Conservation (phyloP, 2,888 invertebrate genomes). For the Tyria jacobaeae region DNA sequence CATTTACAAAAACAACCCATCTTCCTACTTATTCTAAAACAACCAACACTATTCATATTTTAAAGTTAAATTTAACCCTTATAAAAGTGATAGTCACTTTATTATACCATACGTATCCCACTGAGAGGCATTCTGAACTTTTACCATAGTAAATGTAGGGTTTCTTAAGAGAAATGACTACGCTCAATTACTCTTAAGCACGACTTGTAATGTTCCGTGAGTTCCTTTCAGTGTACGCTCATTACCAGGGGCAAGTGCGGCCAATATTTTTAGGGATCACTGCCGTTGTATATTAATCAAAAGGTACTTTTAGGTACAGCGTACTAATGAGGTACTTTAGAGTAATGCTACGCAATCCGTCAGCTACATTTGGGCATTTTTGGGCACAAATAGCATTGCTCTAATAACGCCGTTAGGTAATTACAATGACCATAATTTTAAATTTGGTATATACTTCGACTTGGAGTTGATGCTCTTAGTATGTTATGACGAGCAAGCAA, state of each 20-base stretch:
- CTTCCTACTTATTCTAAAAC: neutral
- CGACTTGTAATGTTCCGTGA: slow-evolving; percentile 2
- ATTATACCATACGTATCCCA: neutral
- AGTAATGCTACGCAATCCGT: neutral
- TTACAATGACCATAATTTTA: neutral
- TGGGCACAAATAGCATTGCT: neutral
- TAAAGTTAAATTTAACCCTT: no score
- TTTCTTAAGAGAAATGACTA: neutral
- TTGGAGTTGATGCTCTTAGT: no score
- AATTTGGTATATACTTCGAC: no score
- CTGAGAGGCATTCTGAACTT: neutral
- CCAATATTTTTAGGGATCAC: neutral
- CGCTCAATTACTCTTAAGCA: neutral
- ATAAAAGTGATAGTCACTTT: no score
- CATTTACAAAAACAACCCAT: no score
- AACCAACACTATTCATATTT: no score
- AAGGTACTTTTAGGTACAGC: neutral
- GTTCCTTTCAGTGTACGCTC: slow-evolving; percentile 8
- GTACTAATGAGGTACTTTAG: neutral
- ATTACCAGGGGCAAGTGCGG: slow-evolving; percentile 1
- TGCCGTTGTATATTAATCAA: neutral
- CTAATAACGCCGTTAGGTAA: no score
- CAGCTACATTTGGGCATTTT: neutral
- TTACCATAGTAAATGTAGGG: neutral
- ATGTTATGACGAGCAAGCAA: neutral